Base-by-base conservation (phyloP, 1,140 invertebrate genomes). In the Sycophaga agraensis region DNA sequence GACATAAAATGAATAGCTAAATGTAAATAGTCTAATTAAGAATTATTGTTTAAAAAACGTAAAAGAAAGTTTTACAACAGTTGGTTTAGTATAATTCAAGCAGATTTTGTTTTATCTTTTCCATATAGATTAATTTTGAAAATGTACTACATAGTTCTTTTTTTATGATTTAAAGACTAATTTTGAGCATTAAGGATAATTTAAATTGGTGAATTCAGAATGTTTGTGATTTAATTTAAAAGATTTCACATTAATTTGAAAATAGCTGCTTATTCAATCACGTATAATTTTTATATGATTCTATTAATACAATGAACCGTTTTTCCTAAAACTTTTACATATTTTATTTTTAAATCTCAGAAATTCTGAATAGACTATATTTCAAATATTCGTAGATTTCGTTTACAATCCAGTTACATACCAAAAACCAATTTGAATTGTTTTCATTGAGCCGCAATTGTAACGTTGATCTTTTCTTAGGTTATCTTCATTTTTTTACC, bases 331-430 rank as follows among this genome's bases (percentile, higher is more conserved):
- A 4, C 26, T n/a, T 19, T 16, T 46, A 34, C 40, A 61, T 22
- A 37, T 46, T 61, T 51, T 48, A 48, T 49, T 19, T 40, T 54
- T 55, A 35, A 51, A 61, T 61, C 59, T 56, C 42, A 50, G 28
- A 14, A 56, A 61, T 55, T 62, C 59, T 42, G 37, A 40, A 62
- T 50, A 56, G 4, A 50, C 56, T 62, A 22, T 50, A 42, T 56
- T 43, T 42, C 8, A 55, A 62, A 2, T n/a, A 12, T 26, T 56
- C 45, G 50, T 62, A 11, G 43, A 49, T n/a, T n/a, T 62, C 45
- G 34, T 61, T 54, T 54, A 53, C 24, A 46, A 54, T 54, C 21
- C 4, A 45, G 17, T n/a, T 48, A 34, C 14, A 31, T 58, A 34
- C 17, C 35, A 16, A 48, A 34, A 39, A 43, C 4, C 21, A 16